These are phyloP conservation scores for Odontocerum albicorne DNA, from an alignment of 2,888 invertebrate genomes.

Conservation along the genomic window DNA sequence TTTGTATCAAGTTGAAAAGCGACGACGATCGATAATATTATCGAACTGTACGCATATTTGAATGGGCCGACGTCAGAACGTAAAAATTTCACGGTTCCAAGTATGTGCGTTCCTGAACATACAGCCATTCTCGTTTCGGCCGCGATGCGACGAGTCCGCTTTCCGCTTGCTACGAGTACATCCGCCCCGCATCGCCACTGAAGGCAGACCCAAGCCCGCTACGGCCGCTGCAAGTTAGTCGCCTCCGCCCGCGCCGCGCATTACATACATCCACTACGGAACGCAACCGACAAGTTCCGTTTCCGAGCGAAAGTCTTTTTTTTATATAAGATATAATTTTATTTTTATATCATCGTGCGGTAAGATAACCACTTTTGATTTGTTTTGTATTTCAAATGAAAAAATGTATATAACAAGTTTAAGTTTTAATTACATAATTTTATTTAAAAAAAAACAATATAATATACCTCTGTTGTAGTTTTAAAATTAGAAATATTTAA, in stretches of 20 bases:
- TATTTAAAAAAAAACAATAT: no score
- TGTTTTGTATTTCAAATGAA: no score
- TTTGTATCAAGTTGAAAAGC: no score
- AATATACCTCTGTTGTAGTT: no score
- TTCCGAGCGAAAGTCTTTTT: conserved; percentile 19
- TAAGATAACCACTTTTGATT: no score
- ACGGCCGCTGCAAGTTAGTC: conserved; percentile 5
- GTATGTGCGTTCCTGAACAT: conserved; percentile 5
- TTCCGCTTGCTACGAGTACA: not conserved
- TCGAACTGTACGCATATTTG: no score
- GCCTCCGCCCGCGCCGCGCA: conserved; percentile 3
- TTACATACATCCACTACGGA: conserved; percentile 1
- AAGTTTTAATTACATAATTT: no score
- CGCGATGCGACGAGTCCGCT: conserved; percentile 28
- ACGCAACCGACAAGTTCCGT: conserved; percentile 16
- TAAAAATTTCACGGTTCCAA: conserved; percentile 8
- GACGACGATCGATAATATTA: no score
- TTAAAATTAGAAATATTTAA: no score
- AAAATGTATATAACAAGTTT: no score
- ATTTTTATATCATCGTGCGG: no score
- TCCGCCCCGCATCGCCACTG: not conserved
- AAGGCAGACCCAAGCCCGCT: not conserved
- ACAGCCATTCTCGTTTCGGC: conserved; percentile 33
- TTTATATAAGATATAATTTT: no score
- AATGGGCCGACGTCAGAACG: conserved; percentile 7